Conservation (phyloP, 2,797 vertebrate species). For the Astyanax mexicanus region DNA sequence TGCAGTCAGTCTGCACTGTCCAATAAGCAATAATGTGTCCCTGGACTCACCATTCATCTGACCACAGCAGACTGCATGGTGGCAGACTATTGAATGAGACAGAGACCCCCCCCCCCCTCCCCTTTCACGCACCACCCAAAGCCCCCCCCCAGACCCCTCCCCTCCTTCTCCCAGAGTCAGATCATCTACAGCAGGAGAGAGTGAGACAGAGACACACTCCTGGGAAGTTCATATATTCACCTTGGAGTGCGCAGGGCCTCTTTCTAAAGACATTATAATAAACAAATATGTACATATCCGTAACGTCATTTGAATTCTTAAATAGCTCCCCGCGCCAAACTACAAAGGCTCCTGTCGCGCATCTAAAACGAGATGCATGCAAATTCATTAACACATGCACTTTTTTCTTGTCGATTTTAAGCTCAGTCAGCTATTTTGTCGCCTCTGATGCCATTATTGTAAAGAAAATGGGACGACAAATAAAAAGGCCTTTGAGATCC, state of each 20-base stretch:
- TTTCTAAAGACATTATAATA: conserved; percentile 41
- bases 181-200: conserved; percentile 69
- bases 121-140: too few relatives aligned
- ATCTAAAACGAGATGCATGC: conserved; percentile 70
- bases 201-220: conserved; percentile 58
- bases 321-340: conserved; percentile 65
- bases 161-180: conserved; percentile 44
- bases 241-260: conserved; percentile 65
- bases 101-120: conserved; percentile 65
- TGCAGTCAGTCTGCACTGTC: conserved; percentile 80
- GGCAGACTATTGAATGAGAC: conserved; percentile 84
- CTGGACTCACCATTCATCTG: conserved; percentile 81
- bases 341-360: conserved; percentile 59
- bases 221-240: conserved; percentile 62
- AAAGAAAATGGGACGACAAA: conserved; percentile 70
- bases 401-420: conserved; percentile 71
- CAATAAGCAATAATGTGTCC: conserved; percentile 86
- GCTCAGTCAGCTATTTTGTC: conserved; percentile 68
- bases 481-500: conserved; percentile 78
- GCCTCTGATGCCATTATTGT: conserved; percentile 77
- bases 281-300: conserved; percentile 75
- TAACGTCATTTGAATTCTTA: conserved; percentile 57
- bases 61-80: conserved; percentile 82
- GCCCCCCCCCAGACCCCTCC: not conserved
- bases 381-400: conserved; percentile 69